phyloP scores from a whole-genome alignment of 2,888 invertebrate species.

The Nesidiocoris tenuis region DNA sequence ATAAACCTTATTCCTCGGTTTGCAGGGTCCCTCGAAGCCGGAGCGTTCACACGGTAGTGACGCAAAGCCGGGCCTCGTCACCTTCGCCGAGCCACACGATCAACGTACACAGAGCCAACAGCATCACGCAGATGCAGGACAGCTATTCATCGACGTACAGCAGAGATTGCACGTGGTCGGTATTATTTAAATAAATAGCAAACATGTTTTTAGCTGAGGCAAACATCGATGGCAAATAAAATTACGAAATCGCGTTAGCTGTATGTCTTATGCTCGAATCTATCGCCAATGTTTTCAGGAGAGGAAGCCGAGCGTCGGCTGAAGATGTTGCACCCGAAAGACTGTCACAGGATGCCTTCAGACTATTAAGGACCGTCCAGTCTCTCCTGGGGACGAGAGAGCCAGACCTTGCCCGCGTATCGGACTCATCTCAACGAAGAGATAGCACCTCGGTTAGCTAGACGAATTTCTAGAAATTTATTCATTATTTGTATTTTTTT shows the following conservation, averaged over 20 bases:
- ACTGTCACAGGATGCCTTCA: constrained; percentile 66
- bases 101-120: constrained; percentile 56
- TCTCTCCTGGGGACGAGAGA: constrained; percentile 65
- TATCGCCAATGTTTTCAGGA: too few relatives aligned
- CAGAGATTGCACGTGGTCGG: constrained; percentile 64
- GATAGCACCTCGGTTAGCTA: constrained; percentile 50
- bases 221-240: too few relatives aligned
- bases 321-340: constrained; percentile 64
- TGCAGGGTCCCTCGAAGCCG: constrained; percentile 61
- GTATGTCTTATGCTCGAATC: too few relatives aligned
- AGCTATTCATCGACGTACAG: constrained; percentile 55
- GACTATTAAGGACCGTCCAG: constrained; percentile 65
- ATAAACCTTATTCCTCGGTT: too few relatives aligned
- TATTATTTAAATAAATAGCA: too few relatives aligned
- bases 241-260: too few relatives aligned
- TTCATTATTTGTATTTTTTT: background rate
- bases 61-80: constrained; percentile 51
- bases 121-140: constrained; percentile 56
- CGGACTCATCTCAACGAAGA: constrained; percentile 46
- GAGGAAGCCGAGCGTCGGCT: constrained; percentile 52
- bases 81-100: constrained; percentile 50
- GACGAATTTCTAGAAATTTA: constrained; percentile 15
- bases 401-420: constrained; percentile 58
- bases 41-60: constrained; percentile 59
- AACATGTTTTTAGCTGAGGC: too few relatives aligned